Base-by-base conservation (phyloP, 53 echinoderm and acorn worm species). In the Stichopus horrens region DNA sequence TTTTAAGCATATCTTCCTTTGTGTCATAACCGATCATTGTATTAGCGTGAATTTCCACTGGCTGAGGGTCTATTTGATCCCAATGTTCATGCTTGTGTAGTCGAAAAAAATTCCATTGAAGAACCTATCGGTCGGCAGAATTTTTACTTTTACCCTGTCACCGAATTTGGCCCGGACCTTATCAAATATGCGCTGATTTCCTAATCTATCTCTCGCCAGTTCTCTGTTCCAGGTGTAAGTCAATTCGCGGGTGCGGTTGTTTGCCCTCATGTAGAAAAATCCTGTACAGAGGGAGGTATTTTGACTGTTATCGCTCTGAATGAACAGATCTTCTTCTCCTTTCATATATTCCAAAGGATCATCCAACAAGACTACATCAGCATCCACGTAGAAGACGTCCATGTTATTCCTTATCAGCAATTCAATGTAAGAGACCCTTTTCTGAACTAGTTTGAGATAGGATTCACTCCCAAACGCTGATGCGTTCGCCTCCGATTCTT, bases 11-110 rank as follows among this genome's bases (percentile, higher is more conserved):
- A 37, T 76, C 8, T 13, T 6, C 14, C 16, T 76, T 76, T 8
- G 2, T 54, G 11, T 5, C 77, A 76, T 37, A 54, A 54, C 77
- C 77, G 21, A 51, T 54, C 51, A 76, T 54, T 7, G 7, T 37
- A 54, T 76, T 76, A 51, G 77, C 77, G 51, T 76, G 77, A 76
- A 76, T 76, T 54, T 76, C 77, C 5, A 76, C 77, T 16, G 77
- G 77, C 37, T 76, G 37, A 9, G 77, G 52, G 7, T 37, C 8
- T 54, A 16, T 76, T 16, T 76, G 13, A 52, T 37, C 9, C 77
- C 77, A 76, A 23, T 52, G 77, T 13, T 9, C 51, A 5, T 51
- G 1, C 11, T 7, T 7, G 37, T 37, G 37, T 4, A 3, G 5
- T 54, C 7, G 14, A 54, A 76, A 54, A 23, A 9, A 13, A 11